Evolutionary conservation across 1,140 invertebrate species (phyloP), one percentile per base, ranked within the genome.

Genomic region (Ooceraea biroi): DNA sequence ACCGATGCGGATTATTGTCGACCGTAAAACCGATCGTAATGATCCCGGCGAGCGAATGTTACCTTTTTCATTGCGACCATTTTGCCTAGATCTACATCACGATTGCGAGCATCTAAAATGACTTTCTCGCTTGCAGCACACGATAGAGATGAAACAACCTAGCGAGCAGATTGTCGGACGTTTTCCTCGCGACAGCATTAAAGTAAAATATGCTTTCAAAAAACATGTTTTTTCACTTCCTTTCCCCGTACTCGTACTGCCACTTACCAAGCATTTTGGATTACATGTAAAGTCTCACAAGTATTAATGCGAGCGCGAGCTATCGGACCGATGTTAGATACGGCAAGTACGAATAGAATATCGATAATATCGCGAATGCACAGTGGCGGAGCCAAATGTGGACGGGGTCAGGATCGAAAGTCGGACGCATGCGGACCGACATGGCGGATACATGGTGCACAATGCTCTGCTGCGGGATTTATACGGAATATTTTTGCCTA

Each of bases 321-420:
- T 19, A 36, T 22, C 74, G 50, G 63, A 55, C 22, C 61, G 17
- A 68, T 68, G 22, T 52, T 60, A 46, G 22, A 90, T 88, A 89
- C 88, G 71, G 85, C 88, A 90, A 91, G 90, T 90, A 89, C 84
- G 89, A 90, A 90, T 92, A 91, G 90, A 92, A 92, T 90, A 89
- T 90, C 88, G 87, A 91, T 92, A 89, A 91, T 89, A 89, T 90
- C 60, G 72, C 48, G 61, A 60, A 85, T 87, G 76, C 50, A 50
- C 68, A 19, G 55, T 17, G 22, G 63, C 63, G 25, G 17, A 27
- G 61, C 36, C 61, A 55, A 77, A 50, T 58, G 66, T 82, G 68
- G 80, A 52, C 50, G 76, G 25, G 41, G 63, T 12, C 55, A 17
- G 63, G 3, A 57, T 78, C 63, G 30, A 78, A 78, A 69, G 48